Evolutionary conservation across 2,797 vertebrate genomes (phyloP), one percentile per base, ranked within the genome.

Genomic region (Acipenser ruthenus): DNA sequence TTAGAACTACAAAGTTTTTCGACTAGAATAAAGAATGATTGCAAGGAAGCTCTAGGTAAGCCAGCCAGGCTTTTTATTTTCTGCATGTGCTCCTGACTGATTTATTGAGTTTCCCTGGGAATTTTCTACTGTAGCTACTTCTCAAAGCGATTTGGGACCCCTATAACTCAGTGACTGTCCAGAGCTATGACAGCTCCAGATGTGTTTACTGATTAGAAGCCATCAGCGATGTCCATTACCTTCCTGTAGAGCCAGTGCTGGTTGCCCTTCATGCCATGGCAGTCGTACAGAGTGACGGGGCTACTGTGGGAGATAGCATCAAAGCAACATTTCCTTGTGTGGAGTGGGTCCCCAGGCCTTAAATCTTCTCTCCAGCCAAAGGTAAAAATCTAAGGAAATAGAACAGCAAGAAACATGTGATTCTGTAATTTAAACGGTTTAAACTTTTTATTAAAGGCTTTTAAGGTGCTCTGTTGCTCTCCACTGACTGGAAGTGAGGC

Each of bases 291-390:
- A 0, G 91, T 94, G 76, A 93, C 85, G 0, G 89, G 81, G 73
- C 91, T 93, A 65, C 74, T 90, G 79, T 89, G 87, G 0, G 92
- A 92, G 74, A 93, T 74, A 0, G 92, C 89, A 0, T 94, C 93
- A 0, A 94, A 90, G 78, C 93, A 94, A 83, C 93, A 92, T 67
- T 94, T 94, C 11, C 93, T 87, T 59, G 90, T 93, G 77, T 94
- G 93, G 65, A 94, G 82, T 0, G 93, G 93, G 67, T 94, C 92
- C 3, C 93, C 93, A 0, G 92, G 92, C 10, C 93, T 86, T 68
- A 94, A 86, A 63, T 94, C 93, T 75, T 94, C 92, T 74, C 93
- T 88, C 93, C 93, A 94, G n/a, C 93, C 93, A 52, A 94, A 93
- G n/a, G 93, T 94, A 71, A 94, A 94, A 70, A 94, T 88, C 93